These are phyloP conservation scores for Pseudococcus viburni DNA, from an alignment of 2,888 invertebrate genomes.

Conservation along the genomic window DNA sequence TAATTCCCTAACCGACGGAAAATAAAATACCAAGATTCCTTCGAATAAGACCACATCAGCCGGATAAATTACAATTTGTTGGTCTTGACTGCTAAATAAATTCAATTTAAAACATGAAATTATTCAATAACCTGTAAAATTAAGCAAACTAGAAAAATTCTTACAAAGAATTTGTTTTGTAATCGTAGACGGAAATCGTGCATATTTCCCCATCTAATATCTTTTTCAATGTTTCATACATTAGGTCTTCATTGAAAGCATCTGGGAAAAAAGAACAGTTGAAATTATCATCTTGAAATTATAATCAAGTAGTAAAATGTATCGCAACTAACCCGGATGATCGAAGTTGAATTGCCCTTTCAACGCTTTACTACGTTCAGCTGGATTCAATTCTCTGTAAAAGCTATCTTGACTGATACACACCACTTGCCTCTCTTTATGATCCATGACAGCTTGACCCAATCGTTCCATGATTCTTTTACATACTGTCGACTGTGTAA, in stretches of 20 bases:
- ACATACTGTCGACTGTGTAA: slow-evolving; percentile 92
- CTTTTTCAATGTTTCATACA: slow-evolving; percentile 84
- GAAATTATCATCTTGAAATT: slow-evolving; percentile 1
- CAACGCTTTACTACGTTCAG: slow-evolving; percentile 86
- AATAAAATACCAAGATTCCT: slow-evolving; percentile 98
- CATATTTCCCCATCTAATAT: slow-evolving; percentile 90
- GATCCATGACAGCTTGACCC: slow-evolving; percentile 92
- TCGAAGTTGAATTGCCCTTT: slow-evolving; percentile 98
- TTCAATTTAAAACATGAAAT: neutral
- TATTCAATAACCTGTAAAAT: neutral
- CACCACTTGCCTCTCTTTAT: slow-evolving; percentile 89
- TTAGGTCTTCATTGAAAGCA: slow-evolving; percentile 92
- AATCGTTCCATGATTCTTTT: slow-evolving; percentile 96
- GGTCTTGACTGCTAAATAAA: slow-evolving; percentile 71
- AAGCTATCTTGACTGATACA: slow-evolving; percentile 98
- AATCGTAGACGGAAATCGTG: slow-evolving; percentile 94
- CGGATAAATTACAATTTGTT: slow-evolving; percentile 69
- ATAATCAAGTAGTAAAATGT: neutral
- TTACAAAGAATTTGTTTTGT: slow-evolving; percentile 90
- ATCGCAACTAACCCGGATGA: slow-evolving; percentile 80
- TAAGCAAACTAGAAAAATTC: slow-evolving; percentile 68
- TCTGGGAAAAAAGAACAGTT: slow-evolving; percentile 74
- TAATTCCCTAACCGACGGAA: slow-evolving; percentile 91
- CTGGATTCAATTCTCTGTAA: slow-evolving; percentile 87
- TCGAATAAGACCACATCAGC: slow-evolving; percentile 95